These are phyloP conservation scores for Yponomeuta malinellus DNA, from an alignment of 2,888 invertebrate species.

Conservation along the genomic window DNA sequence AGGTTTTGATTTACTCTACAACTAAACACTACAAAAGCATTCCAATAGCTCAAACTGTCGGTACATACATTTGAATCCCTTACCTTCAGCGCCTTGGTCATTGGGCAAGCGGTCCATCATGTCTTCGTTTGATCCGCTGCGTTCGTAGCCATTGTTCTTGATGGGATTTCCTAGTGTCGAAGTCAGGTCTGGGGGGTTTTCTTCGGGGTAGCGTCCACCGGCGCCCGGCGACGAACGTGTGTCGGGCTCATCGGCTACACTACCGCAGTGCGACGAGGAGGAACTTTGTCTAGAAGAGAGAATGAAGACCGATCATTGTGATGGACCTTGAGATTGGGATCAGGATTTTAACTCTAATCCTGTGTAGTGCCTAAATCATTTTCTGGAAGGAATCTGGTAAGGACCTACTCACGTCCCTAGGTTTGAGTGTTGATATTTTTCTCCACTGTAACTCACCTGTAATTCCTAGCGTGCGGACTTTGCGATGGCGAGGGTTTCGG, in stretches of 20 bases:
- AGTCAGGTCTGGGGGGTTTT: slow-evolving; percentile 60
- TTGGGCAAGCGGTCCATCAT: slow-evolving; percentile 68
- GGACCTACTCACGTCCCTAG: too few relatives aligned
- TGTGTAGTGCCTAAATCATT: too few relatives aligned
- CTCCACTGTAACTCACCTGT: slow-evolving; percentile 48
- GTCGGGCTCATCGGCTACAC: slow-evolving; percentile 68
- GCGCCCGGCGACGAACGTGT: slow-evolving; percentile 70
- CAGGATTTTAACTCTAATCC: too few relatives aligned
- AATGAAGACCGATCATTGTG: neutral
- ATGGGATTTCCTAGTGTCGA: slow-evolving; percentile 62
- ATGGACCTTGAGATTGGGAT: neutral
- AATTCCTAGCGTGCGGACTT: slow-evolving; percentile 74
- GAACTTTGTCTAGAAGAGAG: slow-evolving; percentile 59
- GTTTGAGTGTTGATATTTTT: too few relatives aligned
- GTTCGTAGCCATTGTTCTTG: slow-evolving; percentile 73
- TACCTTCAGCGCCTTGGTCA: slow-evolving; percentile 73
- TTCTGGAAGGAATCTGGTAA: too few relatives aligned
- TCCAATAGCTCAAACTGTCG: neutral
- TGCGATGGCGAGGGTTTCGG: slow-evolving; percentile 71
- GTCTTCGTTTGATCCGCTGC: slow-evolving; percentile 59
- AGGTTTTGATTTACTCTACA: slow-evolving; percentile 8
- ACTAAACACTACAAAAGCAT: neutral
- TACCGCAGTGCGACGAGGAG: slow-evolving; percentile 71
- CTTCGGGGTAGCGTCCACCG: slow-evolving; percentile 60
- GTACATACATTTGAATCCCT: slow-evolving; percentile 11